phyloP scores from a whole-genome alignment of 1,140 invertebrate species.

The Antheraea pernyi region DNA sequence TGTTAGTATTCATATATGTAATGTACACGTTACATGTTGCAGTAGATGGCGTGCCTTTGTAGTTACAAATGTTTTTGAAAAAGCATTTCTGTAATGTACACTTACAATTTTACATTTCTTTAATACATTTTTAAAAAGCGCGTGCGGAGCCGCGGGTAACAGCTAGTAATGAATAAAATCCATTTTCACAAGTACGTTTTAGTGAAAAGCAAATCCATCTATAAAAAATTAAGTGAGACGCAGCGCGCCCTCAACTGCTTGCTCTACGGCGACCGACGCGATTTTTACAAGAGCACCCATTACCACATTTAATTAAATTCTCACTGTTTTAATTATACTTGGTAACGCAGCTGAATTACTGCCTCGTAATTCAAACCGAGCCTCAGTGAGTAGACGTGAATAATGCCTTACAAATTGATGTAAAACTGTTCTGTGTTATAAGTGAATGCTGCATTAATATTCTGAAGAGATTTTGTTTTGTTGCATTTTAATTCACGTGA shows the following conservation, averaged over 20 bases:
- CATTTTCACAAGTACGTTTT: background rate
- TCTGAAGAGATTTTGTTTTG: background rate
- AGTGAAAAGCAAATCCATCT: slow-evolving; percentile 28
- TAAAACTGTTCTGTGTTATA: slow-evolving; percentile 17
- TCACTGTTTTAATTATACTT: slow-evolving; percentile 61
- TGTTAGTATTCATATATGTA: too few relatives aligned
- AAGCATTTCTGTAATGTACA: too few relatives aligned
- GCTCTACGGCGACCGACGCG: slow-evolving; percentile 25
- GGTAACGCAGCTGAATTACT: slow-evolving; percentile 43
- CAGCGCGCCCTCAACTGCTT: slow-evolving; percentile 30
- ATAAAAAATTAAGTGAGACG: slow-evolving; percentile 40
- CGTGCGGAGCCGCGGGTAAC: too few relatives aligned
- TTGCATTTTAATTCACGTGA: background rate
- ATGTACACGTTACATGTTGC: too few relatives aligned
- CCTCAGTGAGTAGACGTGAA: slow-evolving; percentile 24
- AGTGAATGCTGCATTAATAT: slow-evolving; percentile 6
- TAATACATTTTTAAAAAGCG: too few relatives aligned
- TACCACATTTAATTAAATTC: slow-evolving; percentile 61
- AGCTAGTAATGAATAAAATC: background rate
- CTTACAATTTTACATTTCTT: too few relatives aligned
- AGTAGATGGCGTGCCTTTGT: too few relatives aligned
- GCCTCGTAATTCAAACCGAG: slow-evolving; percentile 34
- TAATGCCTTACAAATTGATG: slow-evolving; percentile 26
- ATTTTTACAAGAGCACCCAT: slow-evolving; percentile 55
- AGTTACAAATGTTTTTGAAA: too few relatives aligned